Evolutionary conservation across 64 coral and sea anemone genomes (phyloP).

Genomic region (Porites australiensis): DNA sequence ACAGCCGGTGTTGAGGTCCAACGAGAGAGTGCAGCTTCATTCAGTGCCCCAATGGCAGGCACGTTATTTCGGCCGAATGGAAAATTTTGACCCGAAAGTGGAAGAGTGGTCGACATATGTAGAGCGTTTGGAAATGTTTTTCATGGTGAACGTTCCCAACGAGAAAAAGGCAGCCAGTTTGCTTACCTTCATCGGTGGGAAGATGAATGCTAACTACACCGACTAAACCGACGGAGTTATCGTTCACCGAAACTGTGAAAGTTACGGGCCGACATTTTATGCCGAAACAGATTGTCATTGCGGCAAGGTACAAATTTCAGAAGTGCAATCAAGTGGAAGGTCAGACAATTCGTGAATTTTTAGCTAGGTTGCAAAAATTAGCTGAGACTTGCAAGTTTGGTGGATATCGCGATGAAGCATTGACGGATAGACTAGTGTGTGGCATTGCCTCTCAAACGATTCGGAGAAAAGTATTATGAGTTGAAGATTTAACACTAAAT

Average conservation of each 20-base stretch:
- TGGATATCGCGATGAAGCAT: conserved; percentile 15
- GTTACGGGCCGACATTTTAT: not conserved
- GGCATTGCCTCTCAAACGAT: not conserved
- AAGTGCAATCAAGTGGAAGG: conserved; percentile 33
- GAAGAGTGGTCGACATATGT: conserved; percentile 43
- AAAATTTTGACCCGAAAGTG: conserved; percentile 13
- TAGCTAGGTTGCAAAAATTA: conserved; percentile 43
- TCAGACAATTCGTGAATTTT: conserved; percentile 34
- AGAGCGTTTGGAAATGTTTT: conserved; percentile 30
- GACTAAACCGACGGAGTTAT: conserved; percentile 1
- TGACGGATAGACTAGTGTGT: conserved; percentile 41
- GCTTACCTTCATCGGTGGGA: conserved; percentile 7
- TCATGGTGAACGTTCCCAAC: conserved; percentile 20
- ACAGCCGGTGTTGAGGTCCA: not conserved
- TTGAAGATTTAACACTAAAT: conserved; percentile 15
- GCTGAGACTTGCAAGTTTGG: conserved; percentile 43
- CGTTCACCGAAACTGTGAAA: conserved; percentile 15
- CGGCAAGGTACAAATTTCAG: conserved; percentile 23
- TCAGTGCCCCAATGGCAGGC: not conserved
- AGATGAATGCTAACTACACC: conserved; percentile 22
- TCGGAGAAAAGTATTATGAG: conserved; percentile 8
- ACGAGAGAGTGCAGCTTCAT: not conserved
- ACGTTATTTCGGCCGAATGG: conserved; percentile 17
- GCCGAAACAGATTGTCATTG: conserved; percentile 5
- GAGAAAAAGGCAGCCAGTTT: conserved; percentile 15